Conservation (phyloP, 1,140 invertebrate genomes). For the Odontomachus brunneus region DNA sequence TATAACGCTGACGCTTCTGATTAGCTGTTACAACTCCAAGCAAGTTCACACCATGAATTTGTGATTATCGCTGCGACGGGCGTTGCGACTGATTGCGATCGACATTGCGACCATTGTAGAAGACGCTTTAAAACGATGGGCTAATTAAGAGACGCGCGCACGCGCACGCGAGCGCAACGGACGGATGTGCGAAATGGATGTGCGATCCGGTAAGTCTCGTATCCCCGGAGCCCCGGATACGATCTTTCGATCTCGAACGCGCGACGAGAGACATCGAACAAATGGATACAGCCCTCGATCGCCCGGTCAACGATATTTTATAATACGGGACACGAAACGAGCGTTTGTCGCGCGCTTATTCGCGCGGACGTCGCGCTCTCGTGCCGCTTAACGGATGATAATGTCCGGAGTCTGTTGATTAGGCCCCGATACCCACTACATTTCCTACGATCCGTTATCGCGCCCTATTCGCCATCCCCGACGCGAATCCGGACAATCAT, state of each 20-base stretch:
- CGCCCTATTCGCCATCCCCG: constrained; percentile 49
- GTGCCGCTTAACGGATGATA: constrained; percentile 35
- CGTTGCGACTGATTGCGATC: too few species aligned
- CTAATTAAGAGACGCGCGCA: constrained; percentile 13
- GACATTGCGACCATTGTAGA: too few species aligned
- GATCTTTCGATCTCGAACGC: neutral
- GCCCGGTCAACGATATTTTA: constrained; percentile 32
- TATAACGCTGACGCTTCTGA: too few species aligned
- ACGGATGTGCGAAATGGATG: too few species aligned
- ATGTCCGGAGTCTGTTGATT: constrained; percentile 39
- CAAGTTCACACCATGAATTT: too few species aligned
- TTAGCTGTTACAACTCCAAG: too few species aligned
- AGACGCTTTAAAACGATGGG: constrained; percentile 3
- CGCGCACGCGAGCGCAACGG: too few species aligned
- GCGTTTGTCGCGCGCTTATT: neutral
- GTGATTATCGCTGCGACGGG: too few species aligned
- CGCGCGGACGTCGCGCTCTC: too few species aligned
- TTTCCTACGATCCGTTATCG: constrained; percentile 67
- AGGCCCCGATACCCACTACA: constrained; percentile 28
- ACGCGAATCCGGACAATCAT: constrained; percentile 68
- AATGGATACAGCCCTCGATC: neutral
- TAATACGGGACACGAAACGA: neutral
- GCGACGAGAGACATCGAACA: neutral
- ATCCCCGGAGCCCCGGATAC: neutral
- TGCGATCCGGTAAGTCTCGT: too few species aligned